phyloP scores from a whole-genome alignment of 92 coral and sea anemone genomes.

The Palythoa grandiflora region DNA sequence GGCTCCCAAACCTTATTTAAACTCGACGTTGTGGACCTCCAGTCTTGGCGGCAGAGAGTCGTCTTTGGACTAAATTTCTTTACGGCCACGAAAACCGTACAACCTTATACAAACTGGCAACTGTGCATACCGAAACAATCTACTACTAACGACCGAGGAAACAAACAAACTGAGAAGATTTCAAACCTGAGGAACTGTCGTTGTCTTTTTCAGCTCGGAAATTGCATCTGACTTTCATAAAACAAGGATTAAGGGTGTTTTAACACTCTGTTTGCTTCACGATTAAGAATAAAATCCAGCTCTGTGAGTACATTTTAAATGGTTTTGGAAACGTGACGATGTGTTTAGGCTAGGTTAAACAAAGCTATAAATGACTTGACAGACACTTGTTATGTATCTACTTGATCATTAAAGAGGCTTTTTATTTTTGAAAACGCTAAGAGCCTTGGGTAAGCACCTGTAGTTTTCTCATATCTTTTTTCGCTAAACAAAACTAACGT shows the following conservation, averaged over 20 bases:
- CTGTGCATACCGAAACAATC: too few species aligned
- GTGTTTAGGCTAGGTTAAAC: background rate
- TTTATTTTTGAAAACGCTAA: too few species aligned
- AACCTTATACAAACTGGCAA: too few species aligned
- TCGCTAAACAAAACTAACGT: background rate
- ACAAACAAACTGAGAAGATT: background rate
- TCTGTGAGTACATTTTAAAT: constrained; percentile 1
- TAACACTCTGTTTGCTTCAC: constrained; percentile 7
- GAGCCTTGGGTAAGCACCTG: background rate
- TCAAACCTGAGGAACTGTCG: background rate
- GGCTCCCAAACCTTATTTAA: constrained; percentile 17
- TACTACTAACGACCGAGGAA: background rate
- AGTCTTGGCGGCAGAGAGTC: background rate
- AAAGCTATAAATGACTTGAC: background rate
- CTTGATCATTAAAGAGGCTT: too few species aligned
- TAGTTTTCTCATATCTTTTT: background rate
- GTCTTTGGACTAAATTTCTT: too few species aligned
- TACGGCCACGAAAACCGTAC: too few species aligned
- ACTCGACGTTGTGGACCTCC: background rate
- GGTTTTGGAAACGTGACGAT: background rate
- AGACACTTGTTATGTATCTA: background rate
- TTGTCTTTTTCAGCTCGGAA: background rate
- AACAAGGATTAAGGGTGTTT: constrained; percentile 19
- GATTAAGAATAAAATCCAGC: background rate
- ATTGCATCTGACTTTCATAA: background rate